These are phyloP conservation scores for Drosophila infuscata DNA, from an alignment of 2,888 invertebrate genomes.

Conservation along the genomic window DNA sequence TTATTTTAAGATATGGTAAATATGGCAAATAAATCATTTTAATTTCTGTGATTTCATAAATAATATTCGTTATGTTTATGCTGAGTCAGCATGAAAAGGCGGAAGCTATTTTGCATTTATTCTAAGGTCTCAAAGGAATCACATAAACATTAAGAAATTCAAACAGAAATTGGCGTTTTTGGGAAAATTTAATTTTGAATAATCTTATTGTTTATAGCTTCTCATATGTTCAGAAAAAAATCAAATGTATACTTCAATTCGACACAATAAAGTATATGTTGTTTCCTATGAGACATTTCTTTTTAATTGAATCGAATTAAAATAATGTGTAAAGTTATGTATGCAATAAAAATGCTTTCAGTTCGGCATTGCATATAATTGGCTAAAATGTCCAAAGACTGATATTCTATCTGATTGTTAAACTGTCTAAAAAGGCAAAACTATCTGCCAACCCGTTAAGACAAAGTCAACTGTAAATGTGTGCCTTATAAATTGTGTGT, in stretches of 20 bases:
- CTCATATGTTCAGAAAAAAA: background rate
- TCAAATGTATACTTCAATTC: background rate
- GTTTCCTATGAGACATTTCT: background rate
- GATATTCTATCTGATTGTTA: constrained; percentile 4
- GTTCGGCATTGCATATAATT: background rate
- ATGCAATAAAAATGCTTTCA: background rate
- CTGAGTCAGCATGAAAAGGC: constrained; percentile 30
- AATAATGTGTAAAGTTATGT: background rate
- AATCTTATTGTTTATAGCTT: background rate
- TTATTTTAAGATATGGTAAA: constrained; percentile 2
- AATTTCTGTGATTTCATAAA: constrained; percentile 13
- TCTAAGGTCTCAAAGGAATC: constrained; percentile 15
- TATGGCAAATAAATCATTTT: constrained; percentile 11
- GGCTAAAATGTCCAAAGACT: background rate
- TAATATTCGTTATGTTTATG: constrained; percentile 2
- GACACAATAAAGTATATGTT: background rate
- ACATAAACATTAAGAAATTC: constrained; percentile 2
- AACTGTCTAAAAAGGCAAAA: background rate
- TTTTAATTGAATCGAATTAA: background rate
- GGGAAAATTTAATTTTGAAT: background rate
- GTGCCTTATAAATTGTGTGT: constrained; percentile 37
- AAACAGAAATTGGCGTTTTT: background rate
- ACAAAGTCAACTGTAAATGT: constrained; percentile 44
- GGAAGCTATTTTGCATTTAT: background rate
- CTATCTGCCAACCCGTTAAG: constrained; percentile 3